These are phyloP conservation scores for Sylvia borin DNA, from an alignment of 2,797 vertebrate species.

Conservation along the genomic window DNA sequence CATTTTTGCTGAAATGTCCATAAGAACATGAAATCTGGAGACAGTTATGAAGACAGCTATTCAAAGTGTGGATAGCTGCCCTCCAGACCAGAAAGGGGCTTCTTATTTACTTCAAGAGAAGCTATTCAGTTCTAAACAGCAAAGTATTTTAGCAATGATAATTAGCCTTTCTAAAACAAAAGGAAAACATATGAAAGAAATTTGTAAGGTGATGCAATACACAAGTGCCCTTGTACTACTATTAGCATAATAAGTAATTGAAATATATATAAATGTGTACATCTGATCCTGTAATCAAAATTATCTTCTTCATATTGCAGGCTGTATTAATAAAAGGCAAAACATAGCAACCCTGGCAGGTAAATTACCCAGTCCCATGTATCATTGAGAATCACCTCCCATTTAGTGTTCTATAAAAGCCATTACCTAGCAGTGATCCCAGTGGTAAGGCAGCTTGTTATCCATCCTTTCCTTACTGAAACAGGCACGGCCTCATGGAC, in stretches of 20 bases:
- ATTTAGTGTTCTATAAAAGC: slow-evolving; percentile 73
- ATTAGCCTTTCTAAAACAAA: neutral
- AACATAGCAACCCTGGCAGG: slow-evolving; percentile 75
- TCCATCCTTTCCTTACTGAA: neutral
- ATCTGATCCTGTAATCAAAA: slow-evolving; percentile 15
- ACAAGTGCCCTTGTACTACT: neutral
- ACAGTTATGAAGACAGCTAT: neutral
- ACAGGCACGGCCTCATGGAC: slow-evolving; percentile 61
- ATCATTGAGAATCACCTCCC: slow-evolving; percentile 39
- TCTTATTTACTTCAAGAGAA: neutral
- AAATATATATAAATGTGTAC: neutral
- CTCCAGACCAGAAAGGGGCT: neutral
- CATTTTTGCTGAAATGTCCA: neutral
- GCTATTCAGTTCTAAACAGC: neutral
- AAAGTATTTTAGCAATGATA: neutral
- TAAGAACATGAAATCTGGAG: neutral
- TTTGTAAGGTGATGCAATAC: neutral
- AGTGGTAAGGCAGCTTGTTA: neutral
- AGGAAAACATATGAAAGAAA: neutral
- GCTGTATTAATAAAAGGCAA: slow-evolving; percentile 26
- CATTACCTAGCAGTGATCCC: slow-evolving; percentile 15
- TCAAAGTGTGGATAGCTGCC: neutral
- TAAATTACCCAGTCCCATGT: slow-evolving; percentile 58
- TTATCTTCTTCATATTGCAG: slow-evolving; percentile 29
- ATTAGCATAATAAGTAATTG: neutral